phyloP scores from a whole-genome alignment of 2,888 invertebrate genomes.

The Lithophane semibrunnea region DNA sequence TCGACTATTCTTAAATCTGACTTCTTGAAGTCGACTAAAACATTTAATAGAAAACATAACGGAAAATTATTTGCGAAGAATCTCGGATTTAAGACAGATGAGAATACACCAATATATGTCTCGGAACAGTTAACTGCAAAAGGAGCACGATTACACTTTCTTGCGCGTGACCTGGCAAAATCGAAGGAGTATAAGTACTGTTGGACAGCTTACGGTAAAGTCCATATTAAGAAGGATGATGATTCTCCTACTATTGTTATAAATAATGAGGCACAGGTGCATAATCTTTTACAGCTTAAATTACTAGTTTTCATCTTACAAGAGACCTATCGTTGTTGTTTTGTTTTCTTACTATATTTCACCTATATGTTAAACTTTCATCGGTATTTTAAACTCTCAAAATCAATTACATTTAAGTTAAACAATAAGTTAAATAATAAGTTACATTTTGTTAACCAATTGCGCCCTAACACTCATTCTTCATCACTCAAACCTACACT shows the following conservation, averaged over 20 bases:
- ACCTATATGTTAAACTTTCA: not conserved
- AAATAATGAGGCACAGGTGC: conserved; percentile 3
- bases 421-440: not conserved
- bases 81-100: not conserved
- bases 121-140: not conserved
- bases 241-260: not conserved
- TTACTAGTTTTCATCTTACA: not conserved
- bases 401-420: not conserved
- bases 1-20: not conserved
- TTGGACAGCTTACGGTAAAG: conserved; percentile 1
- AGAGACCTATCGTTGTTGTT: too few relatives aligned
- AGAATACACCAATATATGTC: not conserved
- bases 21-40: not conserved
- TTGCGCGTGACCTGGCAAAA: not conserved
- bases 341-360: not conserved
- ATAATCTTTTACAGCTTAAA: not conserved
- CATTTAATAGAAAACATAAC: not conserved
- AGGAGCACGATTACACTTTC: conserved; percentile 2
- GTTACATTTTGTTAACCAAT: not conserved
- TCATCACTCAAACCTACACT: too few relatives aligned
- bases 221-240: not conserved
- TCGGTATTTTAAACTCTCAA: not conserved
- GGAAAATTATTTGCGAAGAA: not conserved
- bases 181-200: not conserved
- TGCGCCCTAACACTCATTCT: too few relatives aligned